Evolutionary conservation across 35 echinoderm and acorn worm genomes (phyloP), one percentile per base, ranked within the genome.

Genomic region (Holothuria glaberrima): DNA sequence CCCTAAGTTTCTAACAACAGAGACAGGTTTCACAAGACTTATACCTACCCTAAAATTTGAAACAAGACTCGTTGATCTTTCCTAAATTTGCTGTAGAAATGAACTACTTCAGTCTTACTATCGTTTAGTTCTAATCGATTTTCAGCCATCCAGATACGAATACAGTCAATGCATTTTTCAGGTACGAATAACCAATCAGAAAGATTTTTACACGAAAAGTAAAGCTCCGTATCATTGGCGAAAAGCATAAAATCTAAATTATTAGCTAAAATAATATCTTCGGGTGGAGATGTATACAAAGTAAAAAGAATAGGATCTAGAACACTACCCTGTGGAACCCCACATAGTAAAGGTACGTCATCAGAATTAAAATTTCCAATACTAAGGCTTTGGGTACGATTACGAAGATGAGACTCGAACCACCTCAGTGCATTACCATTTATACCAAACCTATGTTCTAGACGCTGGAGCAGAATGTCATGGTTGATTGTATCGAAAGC

Each of bases 401-500:
- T 54, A 33, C 54, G 52, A n/a, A 84, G 52, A 84, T 84, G 61
- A 2, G 52, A 84, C 6, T 84, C 80, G 21, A 87, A 87, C 85
- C 65, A 87, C 22, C 69, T 68, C 28, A 87, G 26, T 45, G 65
- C 85, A 5, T 70, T 34, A 46, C 85, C 85, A 27, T 24, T 68
- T 19, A 71, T 24, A 26, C 71, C 87, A 76, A 20, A 91, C 62
- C 76, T 28, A 71, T 82, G 45, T 56, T 36, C 63, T 5, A 95
- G 46, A 85, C 94, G 79, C 35, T 81, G 17, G 33, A 94, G 70
- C 30, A 89, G 73, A 75, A 95, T 76, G 52, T 80, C 61, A 74
- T 95, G 94, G 54, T 95, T 86, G 41, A 95, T 76, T 38, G 90
- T 95, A 35, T 95, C 94, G 26, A 95, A 92, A 20, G 94, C 90